These are phyloP conservation scores for Cheilosia soror DNA, from an alignment of 2,888 invertebrate species.

Conservation along the genomic window DNA sequence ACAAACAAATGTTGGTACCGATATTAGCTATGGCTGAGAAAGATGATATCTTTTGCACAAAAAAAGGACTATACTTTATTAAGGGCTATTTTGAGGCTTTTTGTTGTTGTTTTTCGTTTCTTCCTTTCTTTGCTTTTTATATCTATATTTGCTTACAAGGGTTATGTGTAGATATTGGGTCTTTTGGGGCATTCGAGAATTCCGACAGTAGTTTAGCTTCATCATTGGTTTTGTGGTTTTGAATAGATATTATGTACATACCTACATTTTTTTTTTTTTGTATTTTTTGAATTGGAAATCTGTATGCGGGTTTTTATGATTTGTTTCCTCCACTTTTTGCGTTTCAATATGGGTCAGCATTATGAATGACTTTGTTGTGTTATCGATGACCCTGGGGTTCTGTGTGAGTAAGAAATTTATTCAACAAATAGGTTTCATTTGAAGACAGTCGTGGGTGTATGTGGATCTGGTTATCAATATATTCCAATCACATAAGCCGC, in stretches of 20 bases:
- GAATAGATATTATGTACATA: background rate
- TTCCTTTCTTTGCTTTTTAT: background rate
- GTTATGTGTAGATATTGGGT: slow-evolving; percentile 45
- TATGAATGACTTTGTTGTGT: slow-evolving; percentile 60
- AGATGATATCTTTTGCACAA: slow-evolving; percentile 25
- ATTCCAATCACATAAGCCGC: slow-evolving; percentile 5
- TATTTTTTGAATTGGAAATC: slow-evolving; percentile 50
- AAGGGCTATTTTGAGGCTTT: slow-evolving; percentile 32
- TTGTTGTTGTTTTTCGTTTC: slow-evolving; percentile 8
- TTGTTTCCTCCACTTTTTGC: slow-evolving; percentile 20
- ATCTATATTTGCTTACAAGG: slow-evolving; percentile 52
- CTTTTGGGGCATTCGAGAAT: slow-evolving; percentile 40
- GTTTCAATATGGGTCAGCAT: slow-evolving; percentile 53
- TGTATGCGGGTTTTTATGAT: slow-evolving; percentile 57
- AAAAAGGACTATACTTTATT: slow-evolving; percentile 32
- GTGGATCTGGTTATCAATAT: slow-evolving; percentile 36
- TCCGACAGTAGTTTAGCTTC: slow-evolving; percentile 50
- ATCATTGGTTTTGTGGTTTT: slow-evolving; percentile 42
- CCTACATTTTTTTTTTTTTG: too few relatives aligned
- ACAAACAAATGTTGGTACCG: slow-evolving; percentile 17
- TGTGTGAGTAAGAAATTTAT: slow-evolving; percentile 25
- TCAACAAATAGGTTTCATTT: background rate
- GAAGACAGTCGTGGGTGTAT: background rate
- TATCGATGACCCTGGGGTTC: slow-evolving; percentile 50
- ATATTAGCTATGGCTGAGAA: slow-evolving; percentile 7